Base-by-base conservation (phyloP, 2,797 vertebrate genomes). In the Enteromius paludinosus region DNA sequence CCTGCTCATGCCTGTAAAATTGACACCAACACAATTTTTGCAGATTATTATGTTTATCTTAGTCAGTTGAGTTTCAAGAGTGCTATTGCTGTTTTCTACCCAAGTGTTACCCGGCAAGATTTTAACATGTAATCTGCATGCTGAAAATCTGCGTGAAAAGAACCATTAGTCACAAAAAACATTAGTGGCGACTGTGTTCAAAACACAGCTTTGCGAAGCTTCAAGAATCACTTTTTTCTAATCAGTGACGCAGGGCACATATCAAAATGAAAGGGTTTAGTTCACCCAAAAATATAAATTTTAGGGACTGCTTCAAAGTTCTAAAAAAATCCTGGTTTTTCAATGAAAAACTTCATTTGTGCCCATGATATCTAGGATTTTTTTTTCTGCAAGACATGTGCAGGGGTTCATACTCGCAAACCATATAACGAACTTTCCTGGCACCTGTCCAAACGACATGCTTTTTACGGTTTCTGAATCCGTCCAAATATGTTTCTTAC, bases 1-100 rank as follows among this genome's bases (percentile, higher is more conserved):
- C 49, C n/a, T 52, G 54, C 78, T 65, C 45, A 64, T 18, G 70
- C 23, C 23, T 25, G 28, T 64, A 49, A 23, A 28, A 81, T 28
- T 54, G 23, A 74, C 56, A 81, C 23, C 8, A 52, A 49, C 68
- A 45, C 8, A 23, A 52, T 35, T 72, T 73, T 52, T 18, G 45
- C 59, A 74, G 12, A 28, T 74, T n/a, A 30, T 17, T 7, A 6
- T 18, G 20, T 71, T 71, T 71, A 71, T 62, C 8, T 28, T 12
- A 56, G 23, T 65, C 30, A 61, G 59, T 17, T 15, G 12, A 30
- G 15, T 41, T 59, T 59, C 47, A 54, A 7, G 11, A 9, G 30
- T 14, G 33, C 49, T 38, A 56, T 35, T 73, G 12, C 47, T 52
- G 18, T 54, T 52, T 30, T 25, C 41, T 45, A 69, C 45, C 9